phyloP scores from a whole-genome alignment of 2,113 vertebrate genomes.

The Lasiurus borealis region DNA sequence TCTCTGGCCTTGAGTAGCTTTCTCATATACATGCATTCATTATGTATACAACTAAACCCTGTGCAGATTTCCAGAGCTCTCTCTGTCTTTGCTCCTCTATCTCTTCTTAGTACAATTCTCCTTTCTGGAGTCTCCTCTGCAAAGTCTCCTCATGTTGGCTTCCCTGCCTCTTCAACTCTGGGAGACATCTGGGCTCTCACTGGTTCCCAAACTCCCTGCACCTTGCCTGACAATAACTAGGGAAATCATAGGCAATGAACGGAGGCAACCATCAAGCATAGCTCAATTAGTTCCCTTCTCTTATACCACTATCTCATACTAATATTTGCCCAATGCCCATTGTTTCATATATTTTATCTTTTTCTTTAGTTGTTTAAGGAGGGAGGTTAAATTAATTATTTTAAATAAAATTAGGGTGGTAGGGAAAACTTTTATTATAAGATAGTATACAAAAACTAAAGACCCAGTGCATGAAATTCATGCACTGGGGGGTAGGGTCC shows the following conservation, averaged over 20 bases:
- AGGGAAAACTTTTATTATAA: background rate
- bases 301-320: background rate
- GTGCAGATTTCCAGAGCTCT: background rate
- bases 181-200: background rate
- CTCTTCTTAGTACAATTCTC: background rate
- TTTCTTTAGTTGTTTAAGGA: background rate
- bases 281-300: background rate
- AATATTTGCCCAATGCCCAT: background rate
- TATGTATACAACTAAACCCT: background rate
- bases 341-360: background rate
- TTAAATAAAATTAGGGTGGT: background rate
- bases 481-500: too few relatives aligned
- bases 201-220: background rate
- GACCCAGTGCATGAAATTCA: too few relatives aligned
- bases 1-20: background rate
- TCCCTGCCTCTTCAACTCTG: background rate
- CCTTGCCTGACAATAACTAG: background rate
- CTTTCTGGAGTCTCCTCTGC: background rate
- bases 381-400: background rate
- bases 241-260: background rate
- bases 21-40: background rate
- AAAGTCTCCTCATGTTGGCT: background rate
- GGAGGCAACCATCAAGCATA: background rate
- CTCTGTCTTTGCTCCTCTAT: background rate
- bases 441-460: background rate